Evolutionary conservation across 2,888 invertebrate genomes (phyloP), one percentile per base, ranked within the genome.

Genomic region (Eupelmus urozonus): DNA sequence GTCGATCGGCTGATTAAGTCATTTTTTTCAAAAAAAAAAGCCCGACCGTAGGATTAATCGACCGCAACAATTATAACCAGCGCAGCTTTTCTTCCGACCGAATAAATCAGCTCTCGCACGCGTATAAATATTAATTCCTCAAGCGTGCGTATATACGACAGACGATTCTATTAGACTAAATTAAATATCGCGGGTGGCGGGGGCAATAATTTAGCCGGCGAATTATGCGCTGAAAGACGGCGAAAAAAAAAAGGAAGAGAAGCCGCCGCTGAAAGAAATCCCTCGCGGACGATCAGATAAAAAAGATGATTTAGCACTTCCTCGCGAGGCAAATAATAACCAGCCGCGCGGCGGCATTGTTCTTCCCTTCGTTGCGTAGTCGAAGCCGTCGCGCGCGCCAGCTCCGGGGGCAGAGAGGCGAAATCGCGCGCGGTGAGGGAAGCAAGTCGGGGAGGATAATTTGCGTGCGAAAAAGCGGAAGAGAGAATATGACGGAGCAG

Each of bases 251-350:
- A 18, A 42, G 42, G n/a, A 51, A 45, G 55, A n/a, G n/a, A 9
- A 1, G 40, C 20, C 20, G 53, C 66, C 66, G 69, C 51, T 34
- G 65, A 59, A 63, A 62, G 55, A 59, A 63, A 73, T 72, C 42
- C 76, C 76, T 70, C 76, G 72, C 62, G 79, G 59, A 27, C 73
- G 72, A 80, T 80, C 80, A 69, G 80, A 80, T 80, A 80, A 76
- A 65, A 69, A 72, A 75, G 67, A 80, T 80, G 77, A 80, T 80
- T 80, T 80, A 80, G 70, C 74, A 71, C 77, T 80, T 80, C 80
- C 80, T 71, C 74, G 66, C 45, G 55, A 18, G 53, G 72, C 71
- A 67, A 72, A 76, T 71, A 79, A 79, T 80, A 73, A 74, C 53
- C 9, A 2, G 34, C 62, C 3, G 62, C 13, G 40, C 69, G 62